Percentiles rank a stretch among this genome's conserved stretches.
These are phyloP conservation scores for Acanthurus leucopareius DNA, from an alignment of 2,797 vertebrate species.

Conservation along the genomic window DNA sequence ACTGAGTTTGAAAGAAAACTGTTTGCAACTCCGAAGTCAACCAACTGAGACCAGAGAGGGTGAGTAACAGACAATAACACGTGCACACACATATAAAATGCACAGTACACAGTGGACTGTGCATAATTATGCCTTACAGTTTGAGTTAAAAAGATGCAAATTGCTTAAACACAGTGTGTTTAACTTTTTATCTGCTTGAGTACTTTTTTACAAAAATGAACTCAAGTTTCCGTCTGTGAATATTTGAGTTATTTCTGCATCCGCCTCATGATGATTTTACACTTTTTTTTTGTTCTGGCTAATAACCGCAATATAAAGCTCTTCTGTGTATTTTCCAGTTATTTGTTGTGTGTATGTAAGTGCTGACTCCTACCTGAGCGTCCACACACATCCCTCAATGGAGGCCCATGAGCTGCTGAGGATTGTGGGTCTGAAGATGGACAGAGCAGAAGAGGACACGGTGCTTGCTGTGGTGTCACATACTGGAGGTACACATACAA, in stretches of 20 bases:
- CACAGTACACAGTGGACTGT: constrained; percentile 3
- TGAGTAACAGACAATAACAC: constrained; percentile 76
- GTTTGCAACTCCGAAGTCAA: constrained; percentile 89
- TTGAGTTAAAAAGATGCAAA: constrained; percentile 35
- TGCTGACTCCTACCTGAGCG: constrained; percentile 94
- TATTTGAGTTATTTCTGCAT: constrained; percentile 1
- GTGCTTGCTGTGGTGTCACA: constrained; percentile 88
- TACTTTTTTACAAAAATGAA: constrained; percentile 19
- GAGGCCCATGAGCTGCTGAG: constrained; percentile 93
- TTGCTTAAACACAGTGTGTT: constrained; percentile 27
- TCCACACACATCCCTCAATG: constrained; percentile 90
- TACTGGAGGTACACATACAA: constrained; percentile 86
- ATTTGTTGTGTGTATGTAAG: constrained; percentile 94
- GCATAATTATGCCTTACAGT: constrained; percentile 22
- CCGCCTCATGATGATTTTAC: background rate
- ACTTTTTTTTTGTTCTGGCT: background rate
- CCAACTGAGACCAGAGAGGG: constrained; percentile 91
- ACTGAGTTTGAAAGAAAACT: constrained; percentile 96
- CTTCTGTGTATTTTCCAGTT: constrained; percentile 78
- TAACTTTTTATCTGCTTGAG: background rate
- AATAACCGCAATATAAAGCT: background rate
- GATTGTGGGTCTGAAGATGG: constrained; percentile 91
- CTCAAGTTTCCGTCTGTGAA: constrained; percentile 3
- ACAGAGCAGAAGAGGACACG: constrained; percentile 90
- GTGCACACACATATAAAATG: background rate